phyloP scores from a whole-genome alignment of 1,140 invertebrate genomes.

The Diuraphis noxia region DNA sequence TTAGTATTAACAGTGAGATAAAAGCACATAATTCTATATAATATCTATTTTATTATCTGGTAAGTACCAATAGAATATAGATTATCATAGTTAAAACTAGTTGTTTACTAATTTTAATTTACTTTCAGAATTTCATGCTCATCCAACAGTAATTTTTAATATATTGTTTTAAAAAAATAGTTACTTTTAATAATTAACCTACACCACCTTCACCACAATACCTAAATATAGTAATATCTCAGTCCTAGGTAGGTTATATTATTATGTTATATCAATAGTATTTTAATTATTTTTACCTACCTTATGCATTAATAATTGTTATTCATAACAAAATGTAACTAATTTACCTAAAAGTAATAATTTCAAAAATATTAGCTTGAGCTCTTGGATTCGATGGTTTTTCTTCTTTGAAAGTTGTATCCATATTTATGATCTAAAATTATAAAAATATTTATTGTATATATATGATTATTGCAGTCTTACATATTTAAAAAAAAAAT shows the following conservation, averaged over 20 bases:
- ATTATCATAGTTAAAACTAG: too few relatives aligned
- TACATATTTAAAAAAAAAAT: too few relatives aligned
- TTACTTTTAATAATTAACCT: not conserved
- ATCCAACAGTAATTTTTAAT: not conserved
- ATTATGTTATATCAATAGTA: not conserved
- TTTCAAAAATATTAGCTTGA: constrained; percentile 11
- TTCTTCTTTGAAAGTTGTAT: not conserved
- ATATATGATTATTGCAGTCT: not conserved
- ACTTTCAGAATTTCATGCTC: too few relatives aligned
- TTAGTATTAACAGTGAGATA: too few relatives aligned
- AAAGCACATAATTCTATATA: too few relatives aligned
- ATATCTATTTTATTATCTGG: too few relatives aligned
- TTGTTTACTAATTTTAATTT: too few relatives aligned
- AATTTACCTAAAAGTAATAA: not conserved
- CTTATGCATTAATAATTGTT: not conserved
- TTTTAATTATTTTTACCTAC: not conserved
- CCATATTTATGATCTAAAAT: constrained; percentile 7
- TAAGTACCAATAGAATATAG: too few relatives aligned
- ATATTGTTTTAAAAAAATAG: not conserved
- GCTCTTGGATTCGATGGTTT: not conserved
- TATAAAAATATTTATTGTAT: not conserved
- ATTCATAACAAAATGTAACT: not conserved
- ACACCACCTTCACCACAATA: not conserved
- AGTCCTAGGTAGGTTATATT: not conserved
- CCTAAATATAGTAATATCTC: too few relatives aligned